Evolutionary conservation across 2,888 invertebrate genomes (phyloP), one percentile per base, ranked within the genome.

Genomic region (Andricus quercusramuli): DNA sequence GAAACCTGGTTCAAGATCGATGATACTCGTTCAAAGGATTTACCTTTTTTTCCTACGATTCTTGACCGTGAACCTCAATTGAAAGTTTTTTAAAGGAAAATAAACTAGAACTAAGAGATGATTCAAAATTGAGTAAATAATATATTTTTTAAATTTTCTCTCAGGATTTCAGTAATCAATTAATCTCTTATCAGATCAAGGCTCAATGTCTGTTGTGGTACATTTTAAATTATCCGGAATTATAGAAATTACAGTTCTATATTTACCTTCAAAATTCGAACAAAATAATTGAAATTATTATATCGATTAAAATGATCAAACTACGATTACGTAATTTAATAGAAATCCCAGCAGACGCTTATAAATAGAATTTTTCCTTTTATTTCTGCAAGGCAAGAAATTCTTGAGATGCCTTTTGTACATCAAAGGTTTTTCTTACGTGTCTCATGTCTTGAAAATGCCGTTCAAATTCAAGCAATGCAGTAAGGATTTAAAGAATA

Each of bases 261-360:
- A 25, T 13, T 62, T 13, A 62, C 11, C 25, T 25, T 29, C 5
- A 15, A 62, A 62, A 62, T 15, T 29, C 25, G 25, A 62, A 29
- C 62, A 17, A 25, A 62, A 62, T 62, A 62, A 25, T 62, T 62
- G 29, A 62, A 62, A 59, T 59, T 9, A n/a, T 59, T 59, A n/a
- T 59, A 59, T 59, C 56, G 56, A 59, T 59, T n/a, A 59, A 59
- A 59, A 62, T 15, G 15, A 15, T 62, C 25, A 62, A 62, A 62
- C 11, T 22, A 17, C 15, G 0, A 62, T 62, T 62, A 25, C 25
- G 25, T 17, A 15, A 62, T 29, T 62, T 5, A 62, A 29, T 15
- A 62, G 17, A 29, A 59, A 59, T 59, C 56, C n/a, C n/a, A 59
- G 56, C n/a, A n/a, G n/a, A n/a, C n/a, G n/a, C n/a, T 59, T n/a